These are phyloP conservation scores for Sinocyclocheilus rhinocerous DNA, from an alignment of 2,113 vertebrate species.

Conservation along the genomic window DNA sequence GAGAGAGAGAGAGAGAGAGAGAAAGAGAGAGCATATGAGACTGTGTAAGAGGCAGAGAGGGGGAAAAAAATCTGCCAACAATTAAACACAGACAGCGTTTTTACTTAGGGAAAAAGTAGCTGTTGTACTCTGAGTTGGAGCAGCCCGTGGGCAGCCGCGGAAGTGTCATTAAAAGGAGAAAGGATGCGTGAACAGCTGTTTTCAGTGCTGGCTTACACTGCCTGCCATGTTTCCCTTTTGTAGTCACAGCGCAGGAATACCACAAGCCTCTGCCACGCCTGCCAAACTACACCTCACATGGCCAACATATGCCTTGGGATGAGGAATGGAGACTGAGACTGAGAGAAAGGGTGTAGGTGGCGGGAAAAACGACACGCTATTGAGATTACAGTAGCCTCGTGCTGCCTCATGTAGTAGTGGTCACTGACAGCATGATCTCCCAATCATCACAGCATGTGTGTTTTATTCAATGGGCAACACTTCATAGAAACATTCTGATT, in stretches of 20 bases:
- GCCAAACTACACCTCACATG: slow-evolving; percentile 65
- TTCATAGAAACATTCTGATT: background rate
- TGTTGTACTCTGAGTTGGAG: slow-evolving; percentile 68
- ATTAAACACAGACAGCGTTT: slow-evolving; percentile 75
- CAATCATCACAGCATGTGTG: background rate
- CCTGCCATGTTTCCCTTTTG: slow-evolving; percentile 66
- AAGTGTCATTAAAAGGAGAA: slow-evolving; percentile 75
- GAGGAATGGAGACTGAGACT: slow-evolving; percentile 10
- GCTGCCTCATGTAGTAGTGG: background rate
- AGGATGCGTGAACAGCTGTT: slow-evolving; percentile 77
- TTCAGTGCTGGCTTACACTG: slow-evolving; percentile 67
- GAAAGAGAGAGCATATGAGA: slow-evolving; percentile 46
- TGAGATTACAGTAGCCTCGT: slow-evolving; percentile 8
- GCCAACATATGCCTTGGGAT: slow-evolving; percentile 60
- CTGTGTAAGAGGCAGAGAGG: slow-evolving; percentile 15
- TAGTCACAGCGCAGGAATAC: slow-evolving; percentile 61
- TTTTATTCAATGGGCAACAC: background rate
- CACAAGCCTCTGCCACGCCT: slow-evolving; percentile 58
- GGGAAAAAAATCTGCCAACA: slow-evolving; percentile 72
- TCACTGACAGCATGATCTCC: slow-evolving; percentile 11
- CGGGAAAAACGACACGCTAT: background rate
- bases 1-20: background rate
- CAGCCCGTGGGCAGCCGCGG: slow-evolving; percentile 68
- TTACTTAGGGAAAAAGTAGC: slow-evolving; percentile 71
- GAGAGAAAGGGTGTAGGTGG: background rate